Percentiles rank a stretch among this genome's conserved stretches.
phyloP scores from a whole-genome alignment of 2,888 invertebrate species.

The Pristionchus arcanus region DNA sequence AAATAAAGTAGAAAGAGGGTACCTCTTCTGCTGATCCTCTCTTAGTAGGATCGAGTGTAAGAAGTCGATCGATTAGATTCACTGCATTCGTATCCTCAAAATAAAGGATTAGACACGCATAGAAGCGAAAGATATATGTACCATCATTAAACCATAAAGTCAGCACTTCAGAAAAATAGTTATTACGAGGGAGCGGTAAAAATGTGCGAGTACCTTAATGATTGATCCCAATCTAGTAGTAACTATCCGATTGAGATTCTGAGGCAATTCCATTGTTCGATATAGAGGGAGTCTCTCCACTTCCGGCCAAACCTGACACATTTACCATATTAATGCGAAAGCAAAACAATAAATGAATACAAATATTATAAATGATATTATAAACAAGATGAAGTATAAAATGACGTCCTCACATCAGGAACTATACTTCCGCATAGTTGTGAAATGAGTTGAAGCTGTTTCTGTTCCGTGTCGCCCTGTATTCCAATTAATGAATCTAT shows the following conservation, averaged over 20 bases:
- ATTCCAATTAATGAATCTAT: neutral
- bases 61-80: conserved; percentile 92
- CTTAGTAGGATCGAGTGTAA: conserved; percentile 93
- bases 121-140: neutral
- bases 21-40: conserved; percentile 89
- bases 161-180: too few relatives aligned
- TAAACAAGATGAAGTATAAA: neutral
- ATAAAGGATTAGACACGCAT: neutral
- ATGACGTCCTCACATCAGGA: neutral
- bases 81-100: conserved; percentile 85
- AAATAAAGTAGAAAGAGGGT: neutral
- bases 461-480: conserved; percentile 94
- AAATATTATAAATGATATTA: neutral
- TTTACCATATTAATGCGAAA: neutral
- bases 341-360: neutral
- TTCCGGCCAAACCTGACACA: conserved; percentile 44
- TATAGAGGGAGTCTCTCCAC: conserved; percentile 66
- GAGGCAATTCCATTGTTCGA: conserved; percentile 58
- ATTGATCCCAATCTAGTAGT: conserved; percentile 25
- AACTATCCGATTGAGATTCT: conserved; percentile 47
- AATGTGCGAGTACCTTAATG: conserved; percentile 22
- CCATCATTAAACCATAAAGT: neutral
- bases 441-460: conserved; percentile 94
- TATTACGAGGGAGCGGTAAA: neutral
- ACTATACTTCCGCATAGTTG: conserved; percentile 94